These are phyloP conservation scores for Aphis craccivora DNA, from an alignment of 1,140 invertebrate genomes.

Conservation along the genomic window DNA sequence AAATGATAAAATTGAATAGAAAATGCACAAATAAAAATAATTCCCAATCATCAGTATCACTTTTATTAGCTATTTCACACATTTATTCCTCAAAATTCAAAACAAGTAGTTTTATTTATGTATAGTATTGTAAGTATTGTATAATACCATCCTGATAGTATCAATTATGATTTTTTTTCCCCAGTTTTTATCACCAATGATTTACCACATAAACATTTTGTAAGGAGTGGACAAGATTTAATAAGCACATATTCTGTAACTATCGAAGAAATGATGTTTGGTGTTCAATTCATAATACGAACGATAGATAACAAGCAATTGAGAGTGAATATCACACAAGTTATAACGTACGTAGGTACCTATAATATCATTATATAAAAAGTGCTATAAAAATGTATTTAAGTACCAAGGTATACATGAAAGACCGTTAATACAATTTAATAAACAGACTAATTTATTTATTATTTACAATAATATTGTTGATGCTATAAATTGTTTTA, in stretches of 20 bases:
- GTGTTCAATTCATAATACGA: slow-evolving; percentile 70
- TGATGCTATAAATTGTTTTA: not conserved
- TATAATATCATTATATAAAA: too few species aligned
- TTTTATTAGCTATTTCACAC: not conserved
- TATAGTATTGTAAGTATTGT: not conserved
- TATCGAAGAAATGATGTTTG: slow-evolving; percentile 73
- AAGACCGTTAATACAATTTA: not conserved
- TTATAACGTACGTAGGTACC: slow-evolving; percentile 67
- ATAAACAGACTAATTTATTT: not conserved
- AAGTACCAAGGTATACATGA: not conserved
- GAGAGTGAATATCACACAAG: slow-evolving; percentile 74
- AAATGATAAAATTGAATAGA: not conserved
- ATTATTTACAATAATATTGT: not conserved
- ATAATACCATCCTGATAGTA: not conserved
- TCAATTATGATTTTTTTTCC: not conserved
- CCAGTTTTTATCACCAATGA: slow-evolving; percentile 35
- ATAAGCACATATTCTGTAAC: slow-evolving; percentile 65
- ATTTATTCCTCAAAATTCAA: not conserved
- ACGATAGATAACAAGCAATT: slow-evolving; percentile 75
- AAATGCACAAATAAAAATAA: not conserved
- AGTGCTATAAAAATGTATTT: not conserved
- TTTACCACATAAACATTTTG: slow-evolving; percentile 30
- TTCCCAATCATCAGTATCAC: not conserved
- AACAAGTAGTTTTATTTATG: not conserved
- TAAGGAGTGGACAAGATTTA: not conserved